A percentile compares a stretch with the other conserved stretches of the same genome.
These are phyloP conservation scores for Psittacus erithacus DNA, from an alignment of 2,113 vertebrate species.

Conservation along the genomic window DNA sequence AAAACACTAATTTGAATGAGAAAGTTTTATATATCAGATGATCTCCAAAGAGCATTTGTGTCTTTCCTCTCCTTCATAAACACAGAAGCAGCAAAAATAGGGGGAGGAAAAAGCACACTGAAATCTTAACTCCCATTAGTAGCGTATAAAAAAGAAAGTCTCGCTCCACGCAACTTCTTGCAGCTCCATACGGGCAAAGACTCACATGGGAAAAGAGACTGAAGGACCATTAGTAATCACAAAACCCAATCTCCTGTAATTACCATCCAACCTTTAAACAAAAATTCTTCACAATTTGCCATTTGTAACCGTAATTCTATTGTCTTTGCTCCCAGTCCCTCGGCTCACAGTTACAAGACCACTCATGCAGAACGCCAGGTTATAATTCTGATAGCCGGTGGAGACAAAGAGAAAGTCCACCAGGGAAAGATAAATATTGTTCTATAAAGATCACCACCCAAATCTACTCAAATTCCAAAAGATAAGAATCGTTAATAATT, in stretches of 20 bases:
- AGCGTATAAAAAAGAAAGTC: background rate
- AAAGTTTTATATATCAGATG: background rate
- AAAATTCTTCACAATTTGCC: slow-evolving; percentile 43
- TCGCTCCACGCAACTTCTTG: background rate
- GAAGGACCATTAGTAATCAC: slow-evolving; percentile 33
- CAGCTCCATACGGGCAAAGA: slow-evolving; percentile 7
- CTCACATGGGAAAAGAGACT: background rate
- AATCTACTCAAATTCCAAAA: slow-evolving; percentile 70
- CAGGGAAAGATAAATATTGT: slow-evolving; percentile 64
- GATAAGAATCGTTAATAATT: slow-evolving; percentile 76
- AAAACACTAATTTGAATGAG: background rate
- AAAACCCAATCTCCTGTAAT: slow-evolving; percentile 45
- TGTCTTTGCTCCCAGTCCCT: slow-evolving; percentile 35
- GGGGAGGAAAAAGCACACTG: background rate
- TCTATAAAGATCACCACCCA: slow-evolving; percentile 65
- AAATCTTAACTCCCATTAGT: background rate
- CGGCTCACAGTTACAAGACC: slow-evolving; percentile 4
- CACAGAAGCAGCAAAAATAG: background rate
- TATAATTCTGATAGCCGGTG: slow-evolving; percentile 39
- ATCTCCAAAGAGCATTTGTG: background rate
- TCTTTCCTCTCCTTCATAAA: background rate
- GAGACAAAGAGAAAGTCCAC: slow-evolving; percentile 57
- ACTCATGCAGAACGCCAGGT: slow-evolving; percentile 47
- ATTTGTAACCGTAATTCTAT: slow-evolving; percentile 35
- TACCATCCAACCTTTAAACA: slow-evolving; percentile 52